phyloP scores from a whole-genome alignment of 2,113 vertebrate genomes.

The Ibidorhyncha struthersii region DNA sequence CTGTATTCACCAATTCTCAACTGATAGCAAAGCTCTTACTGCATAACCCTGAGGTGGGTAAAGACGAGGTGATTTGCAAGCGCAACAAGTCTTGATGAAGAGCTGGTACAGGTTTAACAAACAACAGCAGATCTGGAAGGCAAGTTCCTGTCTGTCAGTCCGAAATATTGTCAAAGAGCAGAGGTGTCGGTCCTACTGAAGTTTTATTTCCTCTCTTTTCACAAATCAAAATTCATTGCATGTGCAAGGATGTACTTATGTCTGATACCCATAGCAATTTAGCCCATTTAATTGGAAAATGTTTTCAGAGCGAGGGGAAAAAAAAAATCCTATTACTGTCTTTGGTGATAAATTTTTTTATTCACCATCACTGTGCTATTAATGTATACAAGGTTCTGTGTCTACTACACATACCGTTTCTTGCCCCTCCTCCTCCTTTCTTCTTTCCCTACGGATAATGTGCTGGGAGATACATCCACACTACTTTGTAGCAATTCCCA shows the following conservation, averaged over 20 bases:
- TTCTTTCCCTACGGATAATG: not conserved
- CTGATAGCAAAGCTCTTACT: not conserved
- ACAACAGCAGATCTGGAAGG: not conserved
- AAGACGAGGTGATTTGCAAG: not conserved
- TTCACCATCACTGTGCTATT: not conserved
- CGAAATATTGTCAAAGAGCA: not conserved
- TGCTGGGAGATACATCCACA: not conserved
- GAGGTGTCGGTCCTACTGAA: not conserved
- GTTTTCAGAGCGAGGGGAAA: not conserved
- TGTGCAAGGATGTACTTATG: not conserved
- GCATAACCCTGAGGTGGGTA: not conserved
- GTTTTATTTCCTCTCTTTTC: not conserved
- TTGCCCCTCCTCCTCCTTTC: not conserved
- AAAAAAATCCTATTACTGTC: not conserved
- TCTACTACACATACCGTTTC: not conserved
- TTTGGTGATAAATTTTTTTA: not conserved
- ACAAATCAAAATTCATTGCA: not conserved
- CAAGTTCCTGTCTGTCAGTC: not conserved
- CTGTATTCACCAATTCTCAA: not conserved
- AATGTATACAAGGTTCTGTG: not conserved
- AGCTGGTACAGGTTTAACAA: not conserved
- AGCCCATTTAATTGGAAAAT: not conserved
- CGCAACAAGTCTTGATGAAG: fast-evolving
- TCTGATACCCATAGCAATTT: not conserved
- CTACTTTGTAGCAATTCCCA: not conserved